phyloP scores from a whole-genome alignment of 2,797 vertebrate genomes.

The Sebastes hubbsi region DNA sequence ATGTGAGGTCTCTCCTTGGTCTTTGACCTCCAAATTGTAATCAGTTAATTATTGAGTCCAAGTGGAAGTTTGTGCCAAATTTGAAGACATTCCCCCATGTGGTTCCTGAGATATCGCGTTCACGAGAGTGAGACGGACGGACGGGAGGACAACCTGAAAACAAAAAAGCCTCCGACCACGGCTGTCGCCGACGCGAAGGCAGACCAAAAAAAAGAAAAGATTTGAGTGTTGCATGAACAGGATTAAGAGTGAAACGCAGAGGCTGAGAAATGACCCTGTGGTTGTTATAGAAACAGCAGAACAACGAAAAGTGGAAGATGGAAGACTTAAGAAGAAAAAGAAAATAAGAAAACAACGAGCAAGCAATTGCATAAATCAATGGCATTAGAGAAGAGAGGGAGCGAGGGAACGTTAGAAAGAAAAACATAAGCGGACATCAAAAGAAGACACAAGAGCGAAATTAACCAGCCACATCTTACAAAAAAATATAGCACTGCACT shows the following conservation, averaged over 20 bases:
- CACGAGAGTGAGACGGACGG: background rate
- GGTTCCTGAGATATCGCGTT: rapidly evolving
- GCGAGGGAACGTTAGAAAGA: conserved; percentile 1
- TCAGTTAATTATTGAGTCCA: background rate
- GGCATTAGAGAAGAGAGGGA: conserved; percentile 34
- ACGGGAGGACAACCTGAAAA: background rate
- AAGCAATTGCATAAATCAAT: conserved; percentile 65
- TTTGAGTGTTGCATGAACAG: conserved; percentile 32
- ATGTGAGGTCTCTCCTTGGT: background rate
- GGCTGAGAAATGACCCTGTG: conserved; percentile 44
- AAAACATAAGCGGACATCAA: conserved; percentile 53
- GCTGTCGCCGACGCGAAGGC: background rate
- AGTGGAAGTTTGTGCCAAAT: background rate
- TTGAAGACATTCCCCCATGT: background rate
- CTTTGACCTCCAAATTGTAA: background rate
- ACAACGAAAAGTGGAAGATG: conserved; percentile 35
- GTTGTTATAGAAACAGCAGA: conserved; percentile 69
- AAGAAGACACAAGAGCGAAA: conserved; percentile 48
- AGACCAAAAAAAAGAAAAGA: background rate
- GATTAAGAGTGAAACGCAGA: conserved; percentile 49
- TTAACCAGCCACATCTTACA: conserved; percentile 37
- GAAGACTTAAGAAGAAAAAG: conserved; percentile 29
- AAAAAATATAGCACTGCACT: conserved; percentile 20
- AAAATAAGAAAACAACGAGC: conserved; percentile 12
- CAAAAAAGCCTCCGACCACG: background rate